These are phyloP conservation scores for Pyrocephalus nanus DNA, from an alignment of 2,797 vertebrate genomes.

Conservation along the genomic window DNA sequence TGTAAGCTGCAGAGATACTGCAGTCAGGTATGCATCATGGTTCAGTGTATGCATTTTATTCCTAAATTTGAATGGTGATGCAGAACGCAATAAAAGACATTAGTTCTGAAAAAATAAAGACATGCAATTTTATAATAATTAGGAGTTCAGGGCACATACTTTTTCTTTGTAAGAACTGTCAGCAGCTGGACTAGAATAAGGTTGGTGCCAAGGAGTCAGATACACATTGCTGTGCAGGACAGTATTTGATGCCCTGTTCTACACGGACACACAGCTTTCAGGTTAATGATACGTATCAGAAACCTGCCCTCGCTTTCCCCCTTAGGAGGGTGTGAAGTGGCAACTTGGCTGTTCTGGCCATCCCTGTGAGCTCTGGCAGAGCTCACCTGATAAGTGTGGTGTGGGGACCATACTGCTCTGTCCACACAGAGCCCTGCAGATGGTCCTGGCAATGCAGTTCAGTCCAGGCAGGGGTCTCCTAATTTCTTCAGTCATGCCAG, in stretches of 20 bases:
- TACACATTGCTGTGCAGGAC: neutral
- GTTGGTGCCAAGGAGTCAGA: neutral
- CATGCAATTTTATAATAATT: slow-evolving; percentile 28
- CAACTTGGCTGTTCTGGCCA: neutral
- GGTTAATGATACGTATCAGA: neutral
- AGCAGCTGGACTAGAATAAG: slow-evolving; percentile 3
- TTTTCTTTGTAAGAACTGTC: neutral
- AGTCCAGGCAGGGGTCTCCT: neutral
- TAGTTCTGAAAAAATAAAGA: slow-evolving; percentile 40
- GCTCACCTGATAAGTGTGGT: neutral
- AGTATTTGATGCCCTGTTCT: neutral
- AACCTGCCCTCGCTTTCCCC: neutral
- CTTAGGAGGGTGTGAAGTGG: neutral
- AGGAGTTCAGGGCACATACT: slow-evolving; percentile 33
- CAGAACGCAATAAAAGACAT: slow-evolving; percentile 3
- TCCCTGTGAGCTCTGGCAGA: neutral
- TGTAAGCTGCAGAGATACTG: slow-evolving; percentile 18
- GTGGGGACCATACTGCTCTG: rapidly evolving
- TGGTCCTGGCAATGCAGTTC: neutral
- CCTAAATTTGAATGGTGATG: slow-evolving; percentile 27
- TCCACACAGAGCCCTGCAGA: neutral
- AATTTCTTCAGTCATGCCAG: rapidly evolving
- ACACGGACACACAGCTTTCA: neutral
- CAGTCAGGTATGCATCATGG: slow-evolving; percentile 6
- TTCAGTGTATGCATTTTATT: slow-evolving; percentile 20